Evolutionary conservation across 2,888 invertebrate genomes (phyloP), one percentile per base, ranked within the genome.

Genomic region (Lypha dubia): DNA sequence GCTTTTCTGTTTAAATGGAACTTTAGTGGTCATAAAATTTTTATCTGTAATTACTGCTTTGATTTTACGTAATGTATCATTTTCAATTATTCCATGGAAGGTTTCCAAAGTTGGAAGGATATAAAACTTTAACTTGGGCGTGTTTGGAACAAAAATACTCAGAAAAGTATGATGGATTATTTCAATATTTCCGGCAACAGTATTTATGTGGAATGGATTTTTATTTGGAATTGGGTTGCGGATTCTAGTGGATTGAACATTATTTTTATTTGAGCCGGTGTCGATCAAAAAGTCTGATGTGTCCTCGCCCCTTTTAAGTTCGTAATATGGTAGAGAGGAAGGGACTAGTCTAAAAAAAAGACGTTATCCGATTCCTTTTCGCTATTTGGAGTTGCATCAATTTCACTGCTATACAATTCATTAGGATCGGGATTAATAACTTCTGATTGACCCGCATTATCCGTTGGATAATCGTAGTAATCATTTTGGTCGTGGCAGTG

Each of bases 1-100:
- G 15, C 11, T 1, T 56, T 56, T 56, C 15, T 15, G 53, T 56
- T 56, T 56, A 15, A 56, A 15, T 28, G 53, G 53, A 3, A 56
- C n/a, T 56, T 9, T 44, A 15, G 32, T 35, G 51, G 35, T 51
- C 67, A 68, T 68, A 15, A 51, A 53, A 9, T 38, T 68, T 20
- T 38, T 17, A 22, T 20, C 22, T 5, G 38, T 68, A 38, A 68
- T 51, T 5, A 20, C 32, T 20, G 51, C 4, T 53, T 22, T 51
- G 9, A 28, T 28, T 32, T 56, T 6, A n/a, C 32, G 3, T 35
- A 60, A 4, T 11, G 1, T 17, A 22, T 11, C 15, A 9, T 7
- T 35, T 56, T 41, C 62, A 28, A 65, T 28, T 4, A 46, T 65
- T 9, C 28, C 46, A 32, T 65, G 28, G 17, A 65, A 46, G 0